Evolutionary conservation across 1,140 invertebrate genomes (phyloP), one percentile per base, ranked within the genome.

Genomic region (Holcopasites calliopsidis): DNA sequence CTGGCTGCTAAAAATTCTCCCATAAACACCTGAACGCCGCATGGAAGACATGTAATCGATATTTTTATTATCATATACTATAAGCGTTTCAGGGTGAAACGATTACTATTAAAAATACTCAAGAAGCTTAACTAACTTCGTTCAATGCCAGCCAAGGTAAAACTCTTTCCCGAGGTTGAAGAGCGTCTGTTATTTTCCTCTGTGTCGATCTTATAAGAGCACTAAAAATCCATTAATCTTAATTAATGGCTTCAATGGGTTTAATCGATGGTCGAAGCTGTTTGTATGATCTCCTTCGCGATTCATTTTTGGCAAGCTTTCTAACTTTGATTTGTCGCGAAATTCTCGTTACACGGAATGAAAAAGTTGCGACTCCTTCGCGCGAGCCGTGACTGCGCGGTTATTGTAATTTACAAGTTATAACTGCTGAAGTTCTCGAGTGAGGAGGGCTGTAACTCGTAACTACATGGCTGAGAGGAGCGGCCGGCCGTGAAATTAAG

Each of bases 1-100:
- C 97, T 93, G 0, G 98, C 96, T 33, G 98, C 97, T 49, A 98
- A 93, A 80, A 95, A 95, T 92, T 99, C 98, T 3, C 98, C 98
- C 87, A 99, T 95, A 88, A 98, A 99, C 1, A 99, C 97, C 95
- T 96, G 47, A 40, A 76, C 11, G 23, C 11, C 5, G 7, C 31
- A 33, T 23, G 47, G 6, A 13, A 2, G 21, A 16, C 13, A 28
- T 18, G 47, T 3, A 7, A 5, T 47, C 44, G 18, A 6, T 18
- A 11, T n/a, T n/a, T n/a, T n/a, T n/a, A n/a, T n/a, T n/a, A n/a
- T n/a, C n/a, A n/a, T n/a, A n/a, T n/a, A n/a, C n/a, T n/a, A n/a
- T n/a, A n/a, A n/a, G n/a, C n/a, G n/a, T n/a, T n/a, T n/a, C n/a
- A n/a, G n/a, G n/a, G n/a, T n/a, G n/a, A n/a, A n/a, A n/a, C n/a